phyloP scores from a whole-genome alignment of 2,797 vertebrate genomes.

The Myotis planiceps region DNA sequence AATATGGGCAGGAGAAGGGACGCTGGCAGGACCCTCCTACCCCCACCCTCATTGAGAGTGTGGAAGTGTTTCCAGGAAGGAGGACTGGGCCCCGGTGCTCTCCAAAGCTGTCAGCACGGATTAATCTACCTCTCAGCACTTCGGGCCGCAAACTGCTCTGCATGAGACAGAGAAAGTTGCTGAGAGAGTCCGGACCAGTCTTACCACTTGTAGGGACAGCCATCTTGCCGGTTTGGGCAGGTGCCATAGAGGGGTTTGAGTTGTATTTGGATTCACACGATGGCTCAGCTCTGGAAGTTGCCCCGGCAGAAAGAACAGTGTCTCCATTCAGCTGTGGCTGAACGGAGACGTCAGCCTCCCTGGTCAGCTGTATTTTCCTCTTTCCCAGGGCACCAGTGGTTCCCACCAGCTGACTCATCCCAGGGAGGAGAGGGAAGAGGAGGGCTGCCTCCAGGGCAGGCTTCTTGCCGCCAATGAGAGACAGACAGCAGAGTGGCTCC shows the following conservation, averaged over 20 bases:
- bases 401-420: slow-evolving; percentile 69
- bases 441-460: slow-evolving; percentile 25
- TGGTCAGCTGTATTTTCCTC: background rate
- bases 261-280: background rate
- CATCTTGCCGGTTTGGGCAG: background rate
- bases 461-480: background rate
- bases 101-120: background rate
- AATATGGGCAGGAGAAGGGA: background rate
- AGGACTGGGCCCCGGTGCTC: background rate
- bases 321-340: background rate
- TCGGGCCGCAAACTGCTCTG: background rate
- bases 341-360: background rate
- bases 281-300: background rate
- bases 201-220: background rate
- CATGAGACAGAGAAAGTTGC: background rate
- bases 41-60: background rate
- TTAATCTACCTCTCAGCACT: background rate
- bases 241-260: background rate
- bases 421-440: slow-evolving; percentile 4
- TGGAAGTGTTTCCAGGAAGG: background rate
- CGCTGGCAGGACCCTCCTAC: rapidly evolving
- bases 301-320: slow-evolving; percentile 26
- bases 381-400: slow-evolving; percentile 40
- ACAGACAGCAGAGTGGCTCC: background rate
- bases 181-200: background rate